Percentiles rank a stretch among this genome's conserved stretches.
These are phyloP conservation scores for Tetraodon nigroviridis DNA, from an alignment of 2,113 vertebrate species.

Conservation along the genomic window DNA sequence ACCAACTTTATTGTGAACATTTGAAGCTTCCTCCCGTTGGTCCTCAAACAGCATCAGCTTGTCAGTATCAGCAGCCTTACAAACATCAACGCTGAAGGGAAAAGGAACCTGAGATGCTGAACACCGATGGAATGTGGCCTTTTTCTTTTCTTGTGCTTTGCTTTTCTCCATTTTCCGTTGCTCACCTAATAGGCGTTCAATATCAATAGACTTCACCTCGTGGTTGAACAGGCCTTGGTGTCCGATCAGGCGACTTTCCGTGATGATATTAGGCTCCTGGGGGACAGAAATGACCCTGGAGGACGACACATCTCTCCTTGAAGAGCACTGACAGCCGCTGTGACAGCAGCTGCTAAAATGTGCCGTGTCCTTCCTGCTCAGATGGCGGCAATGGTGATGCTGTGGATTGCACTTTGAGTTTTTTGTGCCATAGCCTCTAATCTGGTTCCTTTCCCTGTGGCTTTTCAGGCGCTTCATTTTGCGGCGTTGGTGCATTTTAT, in stretches of 20 bases:
- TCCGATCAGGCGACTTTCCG: slow-evolving; percentile 70
- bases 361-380: slow-evolving; percentile 27
- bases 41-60: slow-evolving; percentile 7
- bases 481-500: slow-evolving; percentile 12
- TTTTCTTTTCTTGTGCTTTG: slow-evolving; percentile 10
- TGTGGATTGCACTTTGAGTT: slow-evolving; percentile 21
- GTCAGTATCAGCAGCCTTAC: slow-evolving; percentile 9
- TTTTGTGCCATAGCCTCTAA: slow-evolving; percentile 31
- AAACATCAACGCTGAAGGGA: slow-evolving; percentile 3
- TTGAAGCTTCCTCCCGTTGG: not conserved
- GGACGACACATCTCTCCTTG: slow-evolving; percentile 31
- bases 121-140: slow-evolving; percentile 1
- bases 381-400: slow-evolving; percentile 11
- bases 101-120: slow-evolving; percentile 7
- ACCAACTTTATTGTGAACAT: slow-evolving; percentile 3
- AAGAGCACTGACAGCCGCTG: slow-evolving; percentile 15
- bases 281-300: slow-evolving; percentile 20
- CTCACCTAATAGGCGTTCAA: slow-evolving; percentile 69
- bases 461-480: slow-evolving; percentile 72
- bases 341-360: slow-evolving; percentile 26
- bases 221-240: slow-evolving; percentile 77
- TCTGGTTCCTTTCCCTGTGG: slow-evolving; percentile 66
- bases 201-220: slow-evolving; percentile 76
- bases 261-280: slow-evolving; percentile 72
- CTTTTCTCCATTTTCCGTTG: slow-evolving; percentile 33